Base-by-base conservation (phyloP, 2,888 invertebrate genomes). In the Hydroisotoma schaefferi region DNA sequence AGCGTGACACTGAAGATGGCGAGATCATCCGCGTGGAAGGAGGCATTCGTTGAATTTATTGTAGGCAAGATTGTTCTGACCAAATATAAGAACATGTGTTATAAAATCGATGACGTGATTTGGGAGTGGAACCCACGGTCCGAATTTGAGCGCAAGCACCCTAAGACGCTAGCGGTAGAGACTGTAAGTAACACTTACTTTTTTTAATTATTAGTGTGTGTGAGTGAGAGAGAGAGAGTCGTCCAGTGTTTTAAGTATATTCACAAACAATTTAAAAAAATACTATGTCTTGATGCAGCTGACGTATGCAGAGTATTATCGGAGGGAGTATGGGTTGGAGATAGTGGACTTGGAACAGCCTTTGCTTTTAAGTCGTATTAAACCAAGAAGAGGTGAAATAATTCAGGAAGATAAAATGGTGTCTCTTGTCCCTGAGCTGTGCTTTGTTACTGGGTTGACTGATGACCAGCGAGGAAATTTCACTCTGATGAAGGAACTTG, bases 41-140 rank as follows among this genome's bases (percentile, higher is more conserved):
- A 54, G 1, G 59, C 59, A 33, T 69, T 66, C 29, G 25, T 20
- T 68, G 80, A 81, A 1, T 75, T 75, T 0, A 76, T 83, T 3
- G 73, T 78, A 0, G 80, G 81, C 6, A 78, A 78, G 5, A 72
- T 89, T 0, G 87, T 94, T 0, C 80, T 94, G 74, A 92, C 92
- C 0, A 81, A 87, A 1, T 97, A 97, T 75, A 97, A 95, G 75
- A 93, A 95, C 75, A 87, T 86, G 71, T 84, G 88, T 0, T 94
- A 95, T 75, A 78, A 87, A 40, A 83, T 98, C 12, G 93, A 95
- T 76, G 90, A 92, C 67, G 85, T 98, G 25, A 82, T 84, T 12
- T 94, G 90, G 81, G 81, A 85, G 1, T 81, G 83, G 76, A 84
- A 77, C 37, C 94, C 95, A 0, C 75, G 72, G 60, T 82, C 83